Evolutionary conservation across 2,888 invertebrate genomes (phyloP).

Genomic region (Callyntrura sp.): DNA sequence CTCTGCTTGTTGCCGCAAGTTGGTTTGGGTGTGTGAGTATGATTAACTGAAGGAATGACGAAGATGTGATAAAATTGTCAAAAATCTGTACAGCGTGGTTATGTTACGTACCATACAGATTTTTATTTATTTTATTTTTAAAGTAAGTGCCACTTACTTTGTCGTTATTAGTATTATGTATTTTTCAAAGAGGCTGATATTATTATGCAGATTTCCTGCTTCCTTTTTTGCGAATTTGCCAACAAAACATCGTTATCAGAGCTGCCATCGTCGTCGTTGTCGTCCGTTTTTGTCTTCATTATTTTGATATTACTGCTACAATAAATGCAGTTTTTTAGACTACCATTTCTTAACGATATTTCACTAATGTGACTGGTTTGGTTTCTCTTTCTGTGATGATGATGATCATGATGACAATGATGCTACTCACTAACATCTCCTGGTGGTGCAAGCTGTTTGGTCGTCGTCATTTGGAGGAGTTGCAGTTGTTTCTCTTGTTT

Average conservation of each 20-base stretch:
- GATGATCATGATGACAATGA: neutral
- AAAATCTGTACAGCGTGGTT: neutral
- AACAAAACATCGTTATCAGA: constrained; percentile 48
- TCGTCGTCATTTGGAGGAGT: constrained; percentile 32
- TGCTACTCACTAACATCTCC: neutral
- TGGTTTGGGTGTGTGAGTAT: constrained; percentile 26
- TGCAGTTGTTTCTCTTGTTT: constrained; percentile 67
- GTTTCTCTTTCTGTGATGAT: constrained; percentile 59
- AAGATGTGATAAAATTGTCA: constrained; percentile 48
- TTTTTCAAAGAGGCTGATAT: constrained; percentile 30
- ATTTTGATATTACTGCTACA: constrained; percentile 61
- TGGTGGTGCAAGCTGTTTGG: neutral
- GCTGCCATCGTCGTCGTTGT: constrained; percentile 22
- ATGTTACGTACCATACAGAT: constrained; percentile 7
- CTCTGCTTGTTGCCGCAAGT: neutral
- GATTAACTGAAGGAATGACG: neutral
- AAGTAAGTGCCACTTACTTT: constrained; percentile 48
- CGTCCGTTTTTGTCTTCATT: constrained; percentile 42
- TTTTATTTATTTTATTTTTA: neutral
- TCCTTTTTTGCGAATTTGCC: constrained; percentile 73
- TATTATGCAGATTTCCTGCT: constrained; percentile 73
- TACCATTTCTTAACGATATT: constrained; percentile 41
- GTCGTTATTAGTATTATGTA: constrained; percentile 29
- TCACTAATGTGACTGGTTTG: constrained; percentile 54
- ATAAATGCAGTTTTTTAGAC: constrained; percentile 34